Evolutionary conservation across 2,113 vertebrate species (phyloP).

Genomic region (Aptenodytes forsteri): DNA sequence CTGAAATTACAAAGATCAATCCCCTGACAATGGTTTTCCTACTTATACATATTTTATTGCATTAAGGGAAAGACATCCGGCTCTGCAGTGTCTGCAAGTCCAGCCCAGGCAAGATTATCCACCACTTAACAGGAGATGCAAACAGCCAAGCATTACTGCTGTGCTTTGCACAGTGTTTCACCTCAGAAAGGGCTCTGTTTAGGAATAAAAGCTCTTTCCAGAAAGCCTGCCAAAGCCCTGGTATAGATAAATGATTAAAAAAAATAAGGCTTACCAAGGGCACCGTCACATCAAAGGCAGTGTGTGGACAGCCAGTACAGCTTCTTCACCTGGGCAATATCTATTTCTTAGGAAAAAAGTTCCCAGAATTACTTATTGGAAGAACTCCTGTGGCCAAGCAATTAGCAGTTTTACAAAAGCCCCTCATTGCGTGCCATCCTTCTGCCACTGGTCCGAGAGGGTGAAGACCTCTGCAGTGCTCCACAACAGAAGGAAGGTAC

Average conservation of each 20-base stretch:
- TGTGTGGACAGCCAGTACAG: not conserved
- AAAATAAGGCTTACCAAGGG: not conserved
- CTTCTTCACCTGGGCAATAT: not conserved
- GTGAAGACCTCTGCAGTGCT: not conserved
- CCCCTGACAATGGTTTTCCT: not conserved
- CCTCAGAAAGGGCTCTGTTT: not conserved
- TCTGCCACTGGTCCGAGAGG: not conserved
- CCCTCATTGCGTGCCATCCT: not conserved
- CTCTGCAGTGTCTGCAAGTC: not conserved
- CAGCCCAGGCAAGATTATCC: not conserved
- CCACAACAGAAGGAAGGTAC: not conserved
- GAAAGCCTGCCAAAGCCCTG: not conserved
- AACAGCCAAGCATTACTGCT: not conserved
- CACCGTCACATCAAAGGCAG: not conserved
- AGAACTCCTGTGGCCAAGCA: not conserved
- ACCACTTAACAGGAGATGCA: not conserved
- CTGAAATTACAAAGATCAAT: not conserved
- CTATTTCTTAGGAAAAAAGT: not conserved
- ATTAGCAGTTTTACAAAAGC: not conserved
- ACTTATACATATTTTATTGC: slow-evolving; percentile 7
- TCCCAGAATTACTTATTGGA: not conserved
- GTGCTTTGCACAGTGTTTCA: not conserved
- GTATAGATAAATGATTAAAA: not conserved
- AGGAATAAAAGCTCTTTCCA: not conserved
- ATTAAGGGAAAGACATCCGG: not conserved